These are phyloP conservation scores for Aphis craccivora DNA, from an alignment of 1,140 invertebrate genomes.

Conservation along the genomic window DNA sequence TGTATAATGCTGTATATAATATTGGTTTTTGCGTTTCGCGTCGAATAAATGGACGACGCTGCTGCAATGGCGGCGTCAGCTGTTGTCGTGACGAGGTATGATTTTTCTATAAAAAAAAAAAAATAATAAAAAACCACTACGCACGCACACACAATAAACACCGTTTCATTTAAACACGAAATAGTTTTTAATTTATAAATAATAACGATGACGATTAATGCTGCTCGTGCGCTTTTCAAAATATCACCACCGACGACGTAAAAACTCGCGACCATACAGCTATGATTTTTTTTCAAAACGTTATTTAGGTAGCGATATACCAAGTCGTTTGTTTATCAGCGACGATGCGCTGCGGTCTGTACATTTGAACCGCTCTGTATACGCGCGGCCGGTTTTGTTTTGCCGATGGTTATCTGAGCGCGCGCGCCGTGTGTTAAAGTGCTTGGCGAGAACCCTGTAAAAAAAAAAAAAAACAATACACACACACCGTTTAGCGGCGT, in stretches of 20 bases:
- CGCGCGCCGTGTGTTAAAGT: slow-evolving; percentile 49
- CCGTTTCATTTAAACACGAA: not conserved
- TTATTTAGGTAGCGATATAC: too few species aligned
- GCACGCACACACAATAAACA: too few species aligned
- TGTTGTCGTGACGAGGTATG: not conserved
- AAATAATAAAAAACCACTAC: not conserved
- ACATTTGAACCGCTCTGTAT: slow-evolving; percentile 46
- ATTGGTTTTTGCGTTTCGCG: not conserved
- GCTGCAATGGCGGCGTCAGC: not conserved
- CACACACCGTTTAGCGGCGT: slow-evolving; percentile 50
- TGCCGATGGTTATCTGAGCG: slow-evolving; percentile 55
- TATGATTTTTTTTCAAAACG: too few species aligned
- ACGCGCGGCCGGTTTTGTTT: slow-evolving; percentile 30
- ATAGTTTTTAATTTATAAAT: not conserved
- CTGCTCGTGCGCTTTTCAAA: not conserved
- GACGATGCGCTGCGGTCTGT: not conserved
- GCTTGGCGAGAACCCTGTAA: slow-evolving; percentile 17
- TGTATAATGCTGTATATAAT: not conserved
- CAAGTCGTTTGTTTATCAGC: not conserved
- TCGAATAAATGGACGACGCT: not conserved
- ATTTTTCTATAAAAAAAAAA: not conserved
- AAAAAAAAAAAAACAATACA: slow-evolving; percentile 50
- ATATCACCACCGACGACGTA: not conserved
- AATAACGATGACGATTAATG: not conserved
- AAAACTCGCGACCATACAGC: too few species aligned